Evolutionary conservation across 2,888 invertebrate species (phyloP).

Genomic region (Alentia gelatinosa): DNA sequence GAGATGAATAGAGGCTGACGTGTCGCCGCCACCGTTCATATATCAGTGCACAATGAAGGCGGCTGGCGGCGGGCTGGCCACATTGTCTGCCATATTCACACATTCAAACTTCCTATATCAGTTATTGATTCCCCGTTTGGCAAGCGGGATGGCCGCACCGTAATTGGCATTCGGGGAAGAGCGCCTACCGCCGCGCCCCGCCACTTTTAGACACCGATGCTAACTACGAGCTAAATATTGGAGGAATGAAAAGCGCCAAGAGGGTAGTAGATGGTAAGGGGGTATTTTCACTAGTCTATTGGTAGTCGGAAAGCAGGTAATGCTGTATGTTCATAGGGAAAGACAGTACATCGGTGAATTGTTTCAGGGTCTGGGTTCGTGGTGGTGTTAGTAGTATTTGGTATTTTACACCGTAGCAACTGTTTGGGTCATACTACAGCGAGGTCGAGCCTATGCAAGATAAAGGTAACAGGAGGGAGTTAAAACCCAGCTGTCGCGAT

Average conservation of each 20-base stretch:
- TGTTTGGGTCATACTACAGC: no score
- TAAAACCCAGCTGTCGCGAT: no score
- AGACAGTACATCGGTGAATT: no score
- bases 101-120: constrained; percentile 52
- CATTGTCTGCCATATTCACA: constrained; percentile 46
- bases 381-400: no score
- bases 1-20: neutral
- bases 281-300: no score
- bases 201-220: neutral
- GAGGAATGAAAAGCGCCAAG: neutral
- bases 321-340: no score
- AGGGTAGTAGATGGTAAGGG: neutral
- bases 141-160: neutral
- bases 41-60: constrained; percentile 21
- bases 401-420: no score
- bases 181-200: neutral
- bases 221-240: constrained; percentile 25
- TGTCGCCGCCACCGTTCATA: constrained; percentile 38
- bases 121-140: constrained; percentile 32
- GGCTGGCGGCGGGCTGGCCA: neutral
- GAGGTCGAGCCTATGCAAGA: no score
- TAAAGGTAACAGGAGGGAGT: no score
- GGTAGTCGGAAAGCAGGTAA: no score
- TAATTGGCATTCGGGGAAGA: constrained; percentile 30
- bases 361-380: no score